phyloP scores from a whole-genome alignment of 2,888 invertebrate species.

The Sialis lutaria region DNA sequence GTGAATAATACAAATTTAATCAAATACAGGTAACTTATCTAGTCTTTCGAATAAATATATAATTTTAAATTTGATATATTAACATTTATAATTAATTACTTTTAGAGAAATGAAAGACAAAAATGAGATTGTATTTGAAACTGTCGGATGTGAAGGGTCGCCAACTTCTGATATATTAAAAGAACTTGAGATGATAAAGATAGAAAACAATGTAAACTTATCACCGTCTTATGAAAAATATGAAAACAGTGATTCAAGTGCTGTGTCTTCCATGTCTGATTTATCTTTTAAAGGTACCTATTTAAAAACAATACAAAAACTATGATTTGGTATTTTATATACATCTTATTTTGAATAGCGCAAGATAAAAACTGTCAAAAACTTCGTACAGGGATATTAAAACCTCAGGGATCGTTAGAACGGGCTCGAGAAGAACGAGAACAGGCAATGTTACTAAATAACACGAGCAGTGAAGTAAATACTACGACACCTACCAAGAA shows the following conservation, averaged over 20 bases:
- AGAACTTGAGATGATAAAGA: constrained; percentile 28
- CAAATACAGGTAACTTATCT: constrained; percentile 16
- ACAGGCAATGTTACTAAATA: constrained; percentile 16
- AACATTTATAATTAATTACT: neutral
- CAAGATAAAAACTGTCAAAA: neutral
- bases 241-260: too few species aligned
- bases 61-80: neutral
- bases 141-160: constrained; percentile 23
- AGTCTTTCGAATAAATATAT: neutral
- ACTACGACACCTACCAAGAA: constrained; percentile 11
- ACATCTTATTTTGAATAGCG: neutral
- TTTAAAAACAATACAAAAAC: neutral
- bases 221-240: too few species aligned
- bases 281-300: too few species aligned
- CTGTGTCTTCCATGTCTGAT: too few species aligned
- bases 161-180: constrained; percentile 32
- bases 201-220: neutral
- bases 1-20: constrained; percentile 25
- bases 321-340: neutral
- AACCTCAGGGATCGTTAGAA: constrained; percentile 53
- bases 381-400: constrained; percentile 36
- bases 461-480: constrained; percentile 2
- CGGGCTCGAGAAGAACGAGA: constrained; percentile 44
- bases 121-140: constrained; percentile 20
- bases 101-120: constrained; percentile 18